Evolutionary conservation across 1,140 invertebrate genomes (phyloP), one percentile per base, ranked within the genome.

Genomic region (Nasonia vitripennis): DNA sequence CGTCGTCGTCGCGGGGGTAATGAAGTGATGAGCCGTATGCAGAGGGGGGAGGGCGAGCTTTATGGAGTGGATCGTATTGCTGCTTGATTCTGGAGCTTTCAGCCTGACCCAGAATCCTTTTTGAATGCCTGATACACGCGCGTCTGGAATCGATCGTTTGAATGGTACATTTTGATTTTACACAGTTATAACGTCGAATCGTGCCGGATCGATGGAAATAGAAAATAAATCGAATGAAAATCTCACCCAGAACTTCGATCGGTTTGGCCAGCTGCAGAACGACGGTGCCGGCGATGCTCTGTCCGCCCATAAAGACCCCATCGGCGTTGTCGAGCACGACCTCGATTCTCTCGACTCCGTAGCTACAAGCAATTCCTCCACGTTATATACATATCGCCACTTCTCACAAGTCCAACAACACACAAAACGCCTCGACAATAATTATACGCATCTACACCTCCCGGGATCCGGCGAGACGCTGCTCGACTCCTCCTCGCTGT

Each of bases 211-310:
- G 34, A 37, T 37, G 34, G 0, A 4, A 37, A 37, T 37, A 37
- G 5, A 45, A 9, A 7, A 45, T 6, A 45, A 11, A 45, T 11
- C n/a, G 17, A 62, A 62, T 62, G 0, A 62, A 62, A 62, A n/a
- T 62, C 20, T 88, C 84, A 91, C 90, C 89, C n/a, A 89, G 9
- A 62, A 81, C 89, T 1, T 62, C 62, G 1, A 88, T 88, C 11
- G 89, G 87, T 31, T 84, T 55, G 0, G 81, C 68, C 11, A 91
- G 41, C 9, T 88, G 67, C 20, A 91, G 45, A 4, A 82, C 34
- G 73, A 91, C 86, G n/a, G 84, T 87, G 5, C 90, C 90, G 11
- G 87, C 87, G 20, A 91, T 34, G 10, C 41, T 67, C 68, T 89
- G 83, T 11, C 89, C 89, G 23, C 84, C 82, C 62, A 88, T 86